Evolutionary conservation across 2,888 invertebrate genomes (phyloP).

Genomic region (Listrodromus nycthemerus): DNA sequence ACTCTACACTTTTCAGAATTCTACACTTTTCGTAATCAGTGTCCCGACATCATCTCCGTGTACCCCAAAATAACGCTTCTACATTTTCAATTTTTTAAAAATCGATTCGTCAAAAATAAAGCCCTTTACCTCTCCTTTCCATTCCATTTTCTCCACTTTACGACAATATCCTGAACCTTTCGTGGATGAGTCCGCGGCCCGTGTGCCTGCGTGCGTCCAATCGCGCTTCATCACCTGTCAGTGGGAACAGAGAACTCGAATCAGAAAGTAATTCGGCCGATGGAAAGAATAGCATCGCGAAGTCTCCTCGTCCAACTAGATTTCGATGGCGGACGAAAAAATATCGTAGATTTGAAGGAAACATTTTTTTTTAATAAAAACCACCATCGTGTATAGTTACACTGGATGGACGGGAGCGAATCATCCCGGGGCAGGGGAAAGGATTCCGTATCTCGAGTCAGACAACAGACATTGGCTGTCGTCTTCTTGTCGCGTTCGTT

Average conservation of each 20-base stretch:
- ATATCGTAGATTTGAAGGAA: neutral
- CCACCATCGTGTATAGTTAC: neutral
- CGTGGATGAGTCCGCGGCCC: slow-evolving; percentile 47
- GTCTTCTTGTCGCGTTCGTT: slow-evolving; percentile 58
- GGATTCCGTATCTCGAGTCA: slow-evolving; percentile 13
- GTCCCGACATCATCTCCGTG: neutral
- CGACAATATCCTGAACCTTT: slow-evolving; percentile 56
- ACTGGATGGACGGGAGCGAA: neutral
- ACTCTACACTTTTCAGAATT: neutral
- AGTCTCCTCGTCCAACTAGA: slow-evolving; percentile 17
- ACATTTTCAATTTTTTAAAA: neutral
- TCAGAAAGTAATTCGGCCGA: slow-evolving; percentile 40
- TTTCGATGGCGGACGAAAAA: slow-evolving; percentile 18
- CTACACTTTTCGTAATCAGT: neutral
- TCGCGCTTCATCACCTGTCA: slow-evolving; percentile 57
- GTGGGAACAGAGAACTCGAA: slow-evolving; percentile 48
- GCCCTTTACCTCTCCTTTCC: slow-evolving; percentile 62
- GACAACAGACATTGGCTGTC: slow-evolving; percentile 35
- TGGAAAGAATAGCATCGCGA: slow-evolving; percentile 26
- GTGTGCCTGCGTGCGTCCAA: slow-evolving; percentile 53
- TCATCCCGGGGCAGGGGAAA: neutral
- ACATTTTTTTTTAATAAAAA: neutral
- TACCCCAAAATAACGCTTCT: slow-evolving; percentile 2
- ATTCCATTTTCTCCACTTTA: slow-evolving; percentile 53
- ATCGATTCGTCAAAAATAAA: slow-evolving; percentile 37